Conservation (phyloP, 2,797 vertebrate genomes). For the Pelochelys cantorii region DNA sequence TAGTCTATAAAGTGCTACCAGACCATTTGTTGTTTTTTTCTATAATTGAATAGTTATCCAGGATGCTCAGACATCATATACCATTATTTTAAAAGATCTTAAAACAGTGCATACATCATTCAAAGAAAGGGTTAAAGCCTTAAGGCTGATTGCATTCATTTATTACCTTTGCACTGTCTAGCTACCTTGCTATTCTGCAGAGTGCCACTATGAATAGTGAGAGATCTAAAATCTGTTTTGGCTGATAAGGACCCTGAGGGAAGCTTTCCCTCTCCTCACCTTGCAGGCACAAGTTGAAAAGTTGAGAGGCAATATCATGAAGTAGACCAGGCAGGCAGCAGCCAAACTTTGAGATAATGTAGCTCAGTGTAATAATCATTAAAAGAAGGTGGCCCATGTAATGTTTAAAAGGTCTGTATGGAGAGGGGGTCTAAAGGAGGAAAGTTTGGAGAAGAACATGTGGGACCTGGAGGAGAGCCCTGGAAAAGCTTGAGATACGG, state of each 20-base stretch:
- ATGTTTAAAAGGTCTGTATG: background rate
- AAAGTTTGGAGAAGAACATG: background rate
- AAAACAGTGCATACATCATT: background rate
- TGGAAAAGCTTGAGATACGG: background rate
- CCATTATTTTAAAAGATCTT: background rate
- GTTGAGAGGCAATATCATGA: background rate
- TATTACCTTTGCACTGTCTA: background rate
- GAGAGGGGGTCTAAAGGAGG: background rate
- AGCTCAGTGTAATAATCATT: background rate
- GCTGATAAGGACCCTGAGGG: background rate
- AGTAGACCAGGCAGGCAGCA: background rate
- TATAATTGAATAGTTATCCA: background rate
- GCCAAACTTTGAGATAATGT: background rate
- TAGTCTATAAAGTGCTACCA: too few relatives aligned
- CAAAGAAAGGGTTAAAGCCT: background rate
- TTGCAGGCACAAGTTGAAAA: background rate
- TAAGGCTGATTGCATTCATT: background rate
- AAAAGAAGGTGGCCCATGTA: background rate
- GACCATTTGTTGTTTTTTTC: too few relatives aligned
- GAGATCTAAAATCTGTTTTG: background rate
- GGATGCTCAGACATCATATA: background rate
- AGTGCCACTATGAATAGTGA: background rate
- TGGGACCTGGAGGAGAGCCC: background rate
- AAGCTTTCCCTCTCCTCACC: background rate
- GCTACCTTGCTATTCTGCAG: background rate